These are phyloP conservation scores for Hymenochirus boettgeri DNA, from an alignment of 2,113 vertebrate genomes.

Conservation along the genomic window DNA sequence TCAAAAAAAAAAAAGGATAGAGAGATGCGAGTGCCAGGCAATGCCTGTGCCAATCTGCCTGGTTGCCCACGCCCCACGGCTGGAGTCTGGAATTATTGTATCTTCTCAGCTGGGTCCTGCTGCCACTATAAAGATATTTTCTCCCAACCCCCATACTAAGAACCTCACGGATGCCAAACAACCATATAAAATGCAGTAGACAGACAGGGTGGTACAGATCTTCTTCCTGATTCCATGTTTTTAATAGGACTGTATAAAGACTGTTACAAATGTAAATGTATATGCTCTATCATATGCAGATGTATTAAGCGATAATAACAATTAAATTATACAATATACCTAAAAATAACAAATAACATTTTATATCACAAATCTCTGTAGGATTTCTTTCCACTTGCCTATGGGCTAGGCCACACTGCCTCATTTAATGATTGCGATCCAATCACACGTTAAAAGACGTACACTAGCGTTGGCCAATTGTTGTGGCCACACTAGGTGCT, in stretches of 20 bases:
- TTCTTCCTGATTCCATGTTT: neutral
- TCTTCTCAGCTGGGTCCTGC: constrained; percentile 58
- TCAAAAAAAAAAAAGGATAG: constrained; percentile 47
- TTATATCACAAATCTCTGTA: too few relatives aligned
- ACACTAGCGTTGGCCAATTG: too few relatives aligned
- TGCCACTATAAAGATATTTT: constrained; percentile 51
- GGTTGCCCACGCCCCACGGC: constrained; percentile 57
- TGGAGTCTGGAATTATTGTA: constrained; percentile 49
- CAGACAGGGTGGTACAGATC: constrained; percentile 4
- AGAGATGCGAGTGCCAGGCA: constrained; percentile 45
- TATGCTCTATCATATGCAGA: too few relatives aligned
- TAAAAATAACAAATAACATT: too few relatives aligned
- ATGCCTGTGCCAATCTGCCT: constrained; percentile 59
- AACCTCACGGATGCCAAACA: constrained; percentile 30
- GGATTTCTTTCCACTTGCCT: too few relatives aligned
- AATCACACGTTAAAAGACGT: too few relatives aligned
- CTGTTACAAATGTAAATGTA: too few relatives aligned
- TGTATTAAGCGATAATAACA: too few relatives aligned
- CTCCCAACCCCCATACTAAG: constrained; percentile 29
- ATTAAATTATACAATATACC: too few relatives aligned
- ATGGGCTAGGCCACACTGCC: too few relatives aligned
- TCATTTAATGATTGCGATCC: too few relatives aligned
- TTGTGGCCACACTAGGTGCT: too few relatives aligned
- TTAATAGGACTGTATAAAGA: neutral
- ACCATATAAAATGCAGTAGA: neutral